phyloP scores from a whole-genome alignment of 1,140 invertebrate genomes.

The Musca vetustissima region DNA sequence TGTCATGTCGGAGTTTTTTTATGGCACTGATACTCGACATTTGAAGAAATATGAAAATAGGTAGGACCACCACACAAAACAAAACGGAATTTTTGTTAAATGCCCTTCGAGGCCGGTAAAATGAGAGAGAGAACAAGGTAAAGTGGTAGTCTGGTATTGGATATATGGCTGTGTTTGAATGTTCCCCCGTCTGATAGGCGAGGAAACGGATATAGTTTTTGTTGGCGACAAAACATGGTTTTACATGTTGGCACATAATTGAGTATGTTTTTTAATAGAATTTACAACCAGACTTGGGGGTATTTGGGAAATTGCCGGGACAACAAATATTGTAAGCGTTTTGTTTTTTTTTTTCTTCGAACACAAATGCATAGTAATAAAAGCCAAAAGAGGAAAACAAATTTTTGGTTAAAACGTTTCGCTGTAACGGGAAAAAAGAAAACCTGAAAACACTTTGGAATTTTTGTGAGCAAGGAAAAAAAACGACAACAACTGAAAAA shows the following conservation, averaged over 20 bases:
- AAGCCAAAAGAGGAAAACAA: not conserved
- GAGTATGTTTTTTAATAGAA: slow-evolving; percentile 20
- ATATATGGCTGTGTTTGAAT: not conserved
- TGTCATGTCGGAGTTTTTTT: too few species aligned
- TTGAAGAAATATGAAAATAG: too few species aligned
- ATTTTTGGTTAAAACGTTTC: too few species aligned
- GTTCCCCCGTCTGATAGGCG: too few species aligned
- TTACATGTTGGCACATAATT: slow-evolving; percentile 21
- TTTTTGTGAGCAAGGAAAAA: not conserved
- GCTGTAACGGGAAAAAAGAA: too few species aligned
- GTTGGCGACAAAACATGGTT: slow-evolving; percentile 21
- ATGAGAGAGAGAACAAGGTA: not conserved
- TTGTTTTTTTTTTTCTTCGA: too few species aligned
- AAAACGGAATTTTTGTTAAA: slow-evolving; percentile 11
- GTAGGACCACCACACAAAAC: too few species aligned
- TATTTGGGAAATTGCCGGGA: not conserved
- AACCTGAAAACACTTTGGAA: not conserved
- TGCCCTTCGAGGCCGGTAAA: not conserved
- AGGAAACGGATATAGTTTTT: not conserved
- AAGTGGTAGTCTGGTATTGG: not conserved
- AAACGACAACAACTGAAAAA: not conserved
- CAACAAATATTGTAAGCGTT: too few species aligned
- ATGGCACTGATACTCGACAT: too few species aligned
- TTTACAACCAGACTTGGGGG: slow-evolving; percentile 15
- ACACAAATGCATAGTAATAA: not conserved